Evolutionary conservation across 1,140 invertebrate genomes (phyloP).

Genomic region (Halictus rubicundus): DNA sequence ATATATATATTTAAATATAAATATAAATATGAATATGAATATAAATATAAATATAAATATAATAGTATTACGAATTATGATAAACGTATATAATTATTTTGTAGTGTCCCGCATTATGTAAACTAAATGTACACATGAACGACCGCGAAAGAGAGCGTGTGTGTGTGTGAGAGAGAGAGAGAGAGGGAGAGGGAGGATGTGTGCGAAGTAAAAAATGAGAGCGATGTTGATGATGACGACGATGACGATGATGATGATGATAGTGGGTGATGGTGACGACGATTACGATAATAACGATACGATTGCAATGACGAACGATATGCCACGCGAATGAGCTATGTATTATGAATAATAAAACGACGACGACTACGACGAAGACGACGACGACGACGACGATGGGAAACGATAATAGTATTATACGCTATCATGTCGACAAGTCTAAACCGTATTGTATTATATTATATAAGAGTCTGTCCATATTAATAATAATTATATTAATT

Average conservation of each 20-base stretch:
- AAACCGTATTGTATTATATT: constrained; percentile 81
- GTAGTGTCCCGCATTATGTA: constrained; percentile 80
- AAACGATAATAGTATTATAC: constrained; percentile 80
- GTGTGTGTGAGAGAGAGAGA: constrained; percentile 44
- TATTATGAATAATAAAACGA: constrained; percentile 62
- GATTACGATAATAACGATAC: constrained; percentile 51
- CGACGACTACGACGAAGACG: constrained; percentile 58
- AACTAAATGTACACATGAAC: constrained; percentile 78
- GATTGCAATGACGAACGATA: constrained; percentile 61
- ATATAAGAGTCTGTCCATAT: constrained; percentile 81
- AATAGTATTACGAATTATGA: constrained; percentile 67
- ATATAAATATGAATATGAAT: constrained; percentile 62
- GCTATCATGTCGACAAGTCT: constrained; percentile 80
- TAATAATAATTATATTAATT: constrained; percentile 81
- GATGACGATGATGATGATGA: constrained; percentile 46
- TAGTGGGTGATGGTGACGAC: constrained; percentile 59
- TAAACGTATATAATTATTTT: constrained; percentile 78
- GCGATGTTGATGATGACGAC: constrained; percentile 45
- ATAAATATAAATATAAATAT: constrained; percentile 74
- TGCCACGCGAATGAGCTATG: constrained; percentile 61
- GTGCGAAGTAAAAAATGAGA: constrained; percentile 55
- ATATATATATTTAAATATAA: constrained; percentile 71
- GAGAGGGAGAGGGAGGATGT: constrained; percentile 37
- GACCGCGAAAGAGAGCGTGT: constrained; percentile 41
- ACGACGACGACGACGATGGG: constrained; percentile 69